phyloP scores from a whole-genome alignment of 2,888 invertebrate genomes.

The Hydrotaea diabolus region DNA sequence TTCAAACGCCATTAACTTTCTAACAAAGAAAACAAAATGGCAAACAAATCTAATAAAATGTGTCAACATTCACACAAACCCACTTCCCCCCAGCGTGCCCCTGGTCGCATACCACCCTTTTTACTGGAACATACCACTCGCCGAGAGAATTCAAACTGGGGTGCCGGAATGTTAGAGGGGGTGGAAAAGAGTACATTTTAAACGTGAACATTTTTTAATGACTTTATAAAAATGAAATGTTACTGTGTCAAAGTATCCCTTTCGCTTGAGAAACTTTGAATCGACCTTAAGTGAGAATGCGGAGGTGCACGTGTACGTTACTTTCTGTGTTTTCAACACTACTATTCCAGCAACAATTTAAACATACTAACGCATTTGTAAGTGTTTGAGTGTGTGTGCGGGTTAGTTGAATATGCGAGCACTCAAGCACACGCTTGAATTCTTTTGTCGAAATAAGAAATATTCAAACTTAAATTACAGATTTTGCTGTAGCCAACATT shows the following conservation, averaged over 20 bases:
- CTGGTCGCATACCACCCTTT: too few relatives aligned
- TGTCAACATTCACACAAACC: slow-evolving; percentile 31
- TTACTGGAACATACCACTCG: not conserved
- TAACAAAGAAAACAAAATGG: slow-evolving; percentile 50
- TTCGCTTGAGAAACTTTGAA: slow-evolving; percentile 4
- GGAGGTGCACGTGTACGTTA: too few relatives aligned
- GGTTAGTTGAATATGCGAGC: too few relatives aligned
- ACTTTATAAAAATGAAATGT: slow-evolving; percentile 38
- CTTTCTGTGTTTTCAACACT: too few relatives aligned
- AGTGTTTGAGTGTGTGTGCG: too few relatives aligned
- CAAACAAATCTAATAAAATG: slow-evolving; percentile 47
- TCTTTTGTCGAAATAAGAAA: too few relatives aligned
- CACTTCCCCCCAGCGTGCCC: too few relatives aligned
- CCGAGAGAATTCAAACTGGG: not conserved
- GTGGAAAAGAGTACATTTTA: not conserved
- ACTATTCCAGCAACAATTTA: too few relatives aligned
- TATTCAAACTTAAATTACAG: too few relatives aligned
- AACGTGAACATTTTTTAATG: slow-evolving; percentile 42
- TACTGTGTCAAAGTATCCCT: not conserved
- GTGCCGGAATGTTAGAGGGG: not conserved
- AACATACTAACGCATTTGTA: too few relatives aligned
- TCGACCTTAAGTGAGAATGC: not conserved
- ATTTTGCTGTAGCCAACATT: too few relatives aligned
- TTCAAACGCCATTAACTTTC: slow-evolving; percentile 54
- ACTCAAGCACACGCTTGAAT: too few relatives aligned